phyloP scores from a whole-genome alignment of 2,888 invertebrate genomes.

The Cyaniris semiargus region DNA sequence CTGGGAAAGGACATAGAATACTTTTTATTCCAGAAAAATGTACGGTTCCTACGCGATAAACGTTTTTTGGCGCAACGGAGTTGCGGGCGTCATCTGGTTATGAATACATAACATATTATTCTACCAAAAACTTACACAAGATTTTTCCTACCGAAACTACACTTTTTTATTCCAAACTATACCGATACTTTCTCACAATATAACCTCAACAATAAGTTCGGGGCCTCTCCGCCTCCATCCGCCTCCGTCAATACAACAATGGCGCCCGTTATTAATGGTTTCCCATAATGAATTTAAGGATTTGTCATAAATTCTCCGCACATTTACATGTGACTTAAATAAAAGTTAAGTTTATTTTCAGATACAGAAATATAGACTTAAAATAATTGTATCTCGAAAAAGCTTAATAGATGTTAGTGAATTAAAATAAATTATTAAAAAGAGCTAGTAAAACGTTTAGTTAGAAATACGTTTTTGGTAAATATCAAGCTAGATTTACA shows the following conservation, averaged over 20 bases:
- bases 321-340: background rate
- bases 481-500: too few species aligned
- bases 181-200: background rate
- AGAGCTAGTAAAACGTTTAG: background rate
- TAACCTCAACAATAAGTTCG: slow-evolving; percentile 1
- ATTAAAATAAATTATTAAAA: background rate
- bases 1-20: too few species aligned
- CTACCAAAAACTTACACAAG: background rate
- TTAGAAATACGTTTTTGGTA: too few species aligned
- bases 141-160: background rate
- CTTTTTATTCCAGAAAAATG: too few species aligned
- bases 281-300: slow-evolving; percentile 25
- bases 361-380: background rate
- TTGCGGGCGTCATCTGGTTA: background rate
- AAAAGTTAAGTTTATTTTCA: background rate
- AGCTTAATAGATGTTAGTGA: background rate
- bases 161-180: background rate
- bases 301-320: slow-evolving; percentile 20
- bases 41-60: too few species aligned
- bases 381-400: too few species aligned
- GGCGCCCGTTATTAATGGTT: slow-evolving; percentile 22
- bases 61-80: too few species aligned
- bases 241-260: slow-evolving; percentile 30
- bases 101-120: background rate
- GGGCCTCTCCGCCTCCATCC: slow-evolving; percentile 11